Conservation (phyloP, 1,140 invertebrate species). For the Rhagoletis pomonella region DNA sequence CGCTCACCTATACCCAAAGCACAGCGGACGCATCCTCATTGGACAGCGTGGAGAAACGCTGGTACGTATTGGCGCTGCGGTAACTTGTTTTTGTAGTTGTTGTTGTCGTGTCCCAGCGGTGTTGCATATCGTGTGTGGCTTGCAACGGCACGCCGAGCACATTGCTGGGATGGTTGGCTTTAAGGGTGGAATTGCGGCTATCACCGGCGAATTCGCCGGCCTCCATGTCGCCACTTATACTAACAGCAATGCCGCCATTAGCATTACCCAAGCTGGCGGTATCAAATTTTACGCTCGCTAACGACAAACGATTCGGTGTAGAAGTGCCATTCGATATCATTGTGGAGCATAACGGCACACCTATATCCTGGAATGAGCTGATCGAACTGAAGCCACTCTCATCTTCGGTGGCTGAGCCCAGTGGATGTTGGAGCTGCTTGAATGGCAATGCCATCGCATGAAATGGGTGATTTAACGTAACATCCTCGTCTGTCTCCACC, state of each 20-base stretch:
- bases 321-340: constrained; percentile 60
- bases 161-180: constrained; percentile 59
- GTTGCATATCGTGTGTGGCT: constrained; percentile 53
- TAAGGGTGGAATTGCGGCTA: constrained; percentile 69
- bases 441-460: constrained; percentile 39
- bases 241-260: neutral
- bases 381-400: constrained; percentile 89
- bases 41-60: constrained; percentile 71
- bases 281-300: constrained; percentile 11
- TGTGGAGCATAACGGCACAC: constrained; percentile 77
- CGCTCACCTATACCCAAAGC: constrained; percentile 68
- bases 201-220: constrained; percentile 57
- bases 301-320: constrained; percentile 20
- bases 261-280: neutral
- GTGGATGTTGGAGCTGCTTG: constrained; percentile 57
- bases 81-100: constrained; percentile 64
- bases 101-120: constrained; percentile 59
- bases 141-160: constrained; percentile 65
- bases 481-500: constrained; percentile 71
- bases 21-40: constrained; percentile 70
- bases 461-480: constrained; percentile 35
- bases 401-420: constrained; percentile 77
- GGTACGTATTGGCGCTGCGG: constrained; percentile 69
- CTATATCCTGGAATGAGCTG: constrained; percentile 86
- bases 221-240: neutral